These are phyloP conservation scores for Bellardia bayeri DNA, from an alignment of 2,888 invertebrate species.

Conservation along the genomic window DNA sequence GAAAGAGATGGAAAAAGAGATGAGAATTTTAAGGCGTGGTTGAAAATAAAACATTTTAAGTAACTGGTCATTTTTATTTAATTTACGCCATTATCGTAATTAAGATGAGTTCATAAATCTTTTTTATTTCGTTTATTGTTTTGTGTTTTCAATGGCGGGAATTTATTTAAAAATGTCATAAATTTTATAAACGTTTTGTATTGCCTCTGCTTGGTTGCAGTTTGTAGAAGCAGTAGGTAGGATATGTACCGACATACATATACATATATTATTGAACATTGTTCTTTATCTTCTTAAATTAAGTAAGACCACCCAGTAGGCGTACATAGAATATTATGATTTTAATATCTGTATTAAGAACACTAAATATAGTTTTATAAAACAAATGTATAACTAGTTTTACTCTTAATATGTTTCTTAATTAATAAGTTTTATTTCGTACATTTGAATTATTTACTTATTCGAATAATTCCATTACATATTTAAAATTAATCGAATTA, in stretches of 20 bases:
- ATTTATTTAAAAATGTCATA: conserved; percentile 39
- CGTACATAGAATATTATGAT: background rate
- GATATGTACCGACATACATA: too few species aligned
- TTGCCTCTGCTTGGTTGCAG: conserved; percentile 36
- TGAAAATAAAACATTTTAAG: conserved; percentile 43
- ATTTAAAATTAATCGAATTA: too few species aligned
- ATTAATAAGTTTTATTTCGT: too few species aligned
- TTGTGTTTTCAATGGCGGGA: conserved; percentile 54
- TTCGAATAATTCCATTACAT: too few species aligned
- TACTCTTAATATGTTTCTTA: too few species aligned
- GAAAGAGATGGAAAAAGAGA: conserved; percentile 1
- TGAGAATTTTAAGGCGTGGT: conserved; percentile 60
- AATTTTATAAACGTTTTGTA: conserved; percentile 10
- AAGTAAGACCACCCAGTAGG: conserved; percentile 58
- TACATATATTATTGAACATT: background rate
- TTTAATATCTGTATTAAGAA: conserved; percentile 3
- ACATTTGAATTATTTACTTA: too few species aligned
- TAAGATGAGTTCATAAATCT: conserved; percentile 65
- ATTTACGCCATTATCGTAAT: conserved; percentile 63
- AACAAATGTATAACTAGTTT: too few species aligned
- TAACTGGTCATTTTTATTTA: conserved; percentile 38
- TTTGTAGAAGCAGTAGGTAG: background rate
- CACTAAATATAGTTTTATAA: conserved; percentile 3
- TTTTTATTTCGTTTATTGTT: conserved; percentile 45
- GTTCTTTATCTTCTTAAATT: background rate